A percentile compares a stretch with the other conserved stretches of the same genome.
Conservation (phyloP, 2,113 vertebrate genomes). For the Pristiophorus japonicus region DNA sequence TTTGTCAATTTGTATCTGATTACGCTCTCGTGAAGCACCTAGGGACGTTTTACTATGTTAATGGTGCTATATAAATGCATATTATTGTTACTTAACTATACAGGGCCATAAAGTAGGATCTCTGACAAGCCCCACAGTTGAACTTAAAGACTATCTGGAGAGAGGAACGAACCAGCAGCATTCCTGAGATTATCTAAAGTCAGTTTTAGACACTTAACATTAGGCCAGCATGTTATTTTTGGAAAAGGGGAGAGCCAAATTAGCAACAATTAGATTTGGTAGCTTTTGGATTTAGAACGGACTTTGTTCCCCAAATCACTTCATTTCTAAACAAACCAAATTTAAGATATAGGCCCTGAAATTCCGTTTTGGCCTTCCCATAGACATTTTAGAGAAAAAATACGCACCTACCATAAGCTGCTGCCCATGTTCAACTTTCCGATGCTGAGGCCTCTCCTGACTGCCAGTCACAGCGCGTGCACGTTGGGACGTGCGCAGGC, state of each 20-base stretch:
- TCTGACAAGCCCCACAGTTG: not conserved
- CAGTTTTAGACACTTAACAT: not conserved
- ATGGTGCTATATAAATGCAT: not conserved
- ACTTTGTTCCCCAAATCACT: not conserved
- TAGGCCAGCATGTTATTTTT: not conserved
- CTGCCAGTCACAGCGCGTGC: no score
- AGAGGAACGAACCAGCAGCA: not conserved
- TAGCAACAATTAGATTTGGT: not conserved
- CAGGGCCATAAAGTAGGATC: not conserved
- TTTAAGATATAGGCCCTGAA: no score
- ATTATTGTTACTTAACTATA: not conserved
- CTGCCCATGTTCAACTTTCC: no score
- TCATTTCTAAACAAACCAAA: not conserved
- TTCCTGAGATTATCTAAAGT: not conserved
- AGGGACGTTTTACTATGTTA: not conserved
- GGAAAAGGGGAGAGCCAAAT: not conserved
- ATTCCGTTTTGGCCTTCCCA: no score
- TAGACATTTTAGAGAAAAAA: no score
- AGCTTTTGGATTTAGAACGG: not conserved
- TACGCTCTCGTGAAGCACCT: not conserved
- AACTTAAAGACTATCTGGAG: not conserved
- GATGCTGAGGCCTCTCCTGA: no score
- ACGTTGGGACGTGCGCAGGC: no score
- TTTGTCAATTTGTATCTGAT: not conserved
- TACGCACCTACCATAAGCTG: no score